Base-by-base conservation (phyloP, 2,888 invertebrate genomes). In the Papilio protenor region DNA sequence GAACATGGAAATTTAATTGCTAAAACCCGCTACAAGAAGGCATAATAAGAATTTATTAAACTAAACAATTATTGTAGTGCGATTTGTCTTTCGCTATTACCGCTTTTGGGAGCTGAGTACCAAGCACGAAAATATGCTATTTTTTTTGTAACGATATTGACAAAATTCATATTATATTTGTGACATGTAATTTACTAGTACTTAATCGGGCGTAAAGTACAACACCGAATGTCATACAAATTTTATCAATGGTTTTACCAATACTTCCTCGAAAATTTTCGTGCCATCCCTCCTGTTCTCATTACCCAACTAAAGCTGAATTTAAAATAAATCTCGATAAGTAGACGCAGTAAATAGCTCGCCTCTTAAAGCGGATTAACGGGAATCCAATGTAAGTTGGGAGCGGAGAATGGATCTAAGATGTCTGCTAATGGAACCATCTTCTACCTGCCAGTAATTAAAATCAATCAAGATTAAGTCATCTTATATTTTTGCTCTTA, bases 351-450 rank as follows among this genome's bases (percentile, higher is more conserved):
- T 45, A 69, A 45, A 69, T 45, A 66, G 66, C 66, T 69, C 45
- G 21, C 45, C 21, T 45, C 66, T 69, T 69, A 69, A 69, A 21
- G 66, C 66, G 66, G 66, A 69, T 69, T 69, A 73, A 73, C 73
- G 73, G 73, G 59, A 61, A 73, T 73, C 61, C 73, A 47, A 73
- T 57, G 57, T 61, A 61, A 59, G 47, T 61, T 49, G 23, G 47
- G 16, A 73, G 47, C 61, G 40, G 45, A 73, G 47, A 73, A 73
- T 61, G 73, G 57, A 47, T 73, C 61, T 61, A 61, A 55, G 57
- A 59, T 73, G 27, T 59, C 73, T 73, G 57, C 72, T 55, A 47
- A 73, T 47, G 61, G 61, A 73, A 61, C 61, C 45, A 21, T 47
- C 61, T 23, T 73, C 45, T 73, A 61, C 73, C 47, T 73, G 1